A percentile compares a stretch with the other conserved stretches of the same genome.
Conservation (phyloP, 1,140 invertebrate genomes). For the Heliconius nattereri region DNA sequence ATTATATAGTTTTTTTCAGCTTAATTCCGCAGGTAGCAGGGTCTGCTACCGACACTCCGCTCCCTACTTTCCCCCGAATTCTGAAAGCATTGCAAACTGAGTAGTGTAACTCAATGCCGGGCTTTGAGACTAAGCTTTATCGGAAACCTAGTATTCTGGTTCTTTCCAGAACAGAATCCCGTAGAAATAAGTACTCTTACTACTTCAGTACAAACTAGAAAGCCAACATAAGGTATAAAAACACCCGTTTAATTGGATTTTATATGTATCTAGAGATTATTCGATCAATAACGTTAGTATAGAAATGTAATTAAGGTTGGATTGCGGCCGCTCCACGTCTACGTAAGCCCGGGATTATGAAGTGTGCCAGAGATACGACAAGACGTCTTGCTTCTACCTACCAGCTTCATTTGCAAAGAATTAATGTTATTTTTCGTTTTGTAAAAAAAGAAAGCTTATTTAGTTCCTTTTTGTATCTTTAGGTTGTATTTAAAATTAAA, state of each 20-base stretch:
- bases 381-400: neutral
- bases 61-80: no score
- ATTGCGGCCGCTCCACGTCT: neutral
- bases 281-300: slow-evolving; percentile 1
- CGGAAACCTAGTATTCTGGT: no score
- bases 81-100: no score
- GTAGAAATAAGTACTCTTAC: neutral
- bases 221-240: neutral
- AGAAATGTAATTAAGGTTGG: slow-evolving; percentile 9
- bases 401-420: neutral
- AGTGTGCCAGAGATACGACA: slow-evolving; percentile 1
- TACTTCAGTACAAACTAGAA: neutral
- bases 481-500: no score
- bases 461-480: no score
- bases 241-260: neutral
- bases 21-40: no score
- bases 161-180: no score
- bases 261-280: slow-evolving; percentile 10
- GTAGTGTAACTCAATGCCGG: no score
- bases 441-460: no score
- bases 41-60: no score
- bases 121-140: no score
- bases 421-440: neutral
- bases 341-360: slow-evolving; percentile 12
- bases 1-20: no score